These are phyloP conservation scores for Drosophila albomicans DNA, from an alignment of 1,140 invertebrate genomes.

Conservation along the genomic window DNA sequence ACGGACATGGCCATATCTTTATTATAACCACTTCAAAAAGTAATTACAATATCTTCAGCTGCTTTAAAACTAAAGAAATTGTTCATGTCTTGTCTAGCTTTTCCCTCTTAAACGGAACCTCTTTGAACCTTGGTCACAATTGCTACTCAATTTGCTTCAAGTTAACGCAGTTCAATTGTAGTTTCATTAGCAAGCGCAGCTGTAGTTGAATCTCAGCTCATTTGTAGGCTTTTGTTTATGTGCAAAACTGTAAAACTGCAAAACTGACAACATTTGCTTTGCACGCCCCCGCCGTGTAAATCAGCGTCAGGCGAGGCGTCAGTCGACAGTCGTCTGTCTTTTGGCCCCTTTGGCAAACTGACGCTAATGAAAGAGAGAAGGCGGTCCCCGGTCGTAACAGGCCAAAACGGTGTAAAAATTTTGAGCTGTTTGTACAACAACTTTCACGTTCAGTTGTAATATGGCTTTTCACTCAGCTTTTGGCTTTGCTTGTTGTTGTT, in stretches of 20 bases:
- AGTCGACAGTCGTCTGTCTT: neutral
- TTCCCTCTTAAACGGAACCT: neutral
- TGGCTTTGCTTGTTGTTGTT: neutral
- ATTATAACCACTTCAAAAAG: no score
- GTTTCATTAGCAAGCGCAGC: slow-evolving; percentile 1
- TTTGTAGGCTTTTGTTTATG: slow-evolving; percentile 4
- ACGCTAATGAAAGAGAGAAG: slow-evolving; percentile 30
- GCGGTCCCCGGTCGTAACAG: slow-evolving; percentile 8
- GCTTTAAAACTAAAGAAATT: no score
- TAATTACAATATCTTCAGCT: no score
- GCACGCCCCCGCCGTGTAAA: neutral
- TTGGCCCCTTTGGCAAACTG: neutral
- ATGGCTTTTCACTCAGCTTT: slow-evolving; percentile 50
- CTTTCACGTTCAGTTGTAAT: slow-evolving; percentile 65
- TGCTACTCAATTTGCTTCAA: neutral
- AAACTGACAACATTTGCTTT: slow-evolving; percentile 25
- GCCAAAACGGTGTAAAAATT: slow-evolving; percentile 45
- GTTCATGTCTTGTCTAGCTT: no score
- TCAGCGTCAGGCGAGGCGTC: no score
- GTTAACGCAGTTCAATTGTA: neutral
- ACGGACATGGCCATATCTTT: no score
- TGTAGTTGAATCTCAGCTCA: slow-evolving; percentile 8
- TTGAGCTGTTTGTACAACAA: slow-evolving; percentile 57
- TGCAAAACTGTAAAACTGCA: neutral
- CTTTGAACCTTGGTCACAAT: neutral